Evolutionary conservation across 2,888 invertebrate genomes (phyloP).

Genomic region (Hirudinaria manillensis): DNA sequence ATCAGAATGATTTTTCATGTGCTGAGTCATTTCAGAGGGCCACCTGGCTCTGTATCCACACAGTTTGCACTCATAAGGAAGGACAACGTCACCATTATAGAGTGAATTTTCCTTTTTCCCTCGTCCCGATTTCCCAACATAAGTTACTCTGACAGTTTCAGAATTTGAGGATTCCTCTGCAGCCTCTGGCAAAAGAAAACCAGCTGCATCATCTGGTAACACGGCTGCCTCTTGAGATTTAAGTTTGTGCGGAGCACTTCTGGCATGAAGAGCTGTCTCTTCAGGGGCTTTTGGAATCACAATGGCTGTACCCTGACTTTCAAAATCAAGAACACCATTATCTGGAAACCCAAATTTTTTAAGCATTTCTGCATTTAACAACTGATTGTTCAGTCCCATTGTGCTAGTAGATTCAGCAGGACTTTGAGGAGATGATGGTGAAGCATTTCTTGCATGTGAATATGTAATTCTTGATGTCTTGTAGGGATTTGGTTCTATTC

Average conservation of each 20-base stretch:
- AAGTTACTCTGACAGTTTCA: not conserved
- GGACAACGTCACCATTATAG: conserved; percentile 40
- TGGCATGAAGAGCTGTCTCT: conserved; percentile 25
- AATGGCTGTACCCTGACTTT: conserved; percentile 35
- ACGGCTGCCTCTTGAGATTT: not conserved
- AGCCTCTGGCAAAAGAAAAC: not conserved
- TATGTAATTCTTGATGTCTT: conserved; percentile 34
- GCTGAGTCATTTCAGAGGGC: conserved; percentile 54
- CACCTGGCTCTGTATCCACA: conserved; percentile 54
- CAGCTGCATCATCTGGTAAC: not conserved
- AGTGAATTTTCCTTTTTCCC: conserved; percentile 14
- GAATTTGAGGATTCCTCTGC: not conserved
- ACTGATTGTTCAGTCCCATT: not conserved
- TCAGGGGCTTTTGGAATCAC: conserved; percentile 40
- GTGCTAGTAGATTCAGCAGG: not conserved
- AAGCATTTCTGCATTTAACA: not conserved
- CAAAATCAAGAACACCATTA: conserved; percentile 28
- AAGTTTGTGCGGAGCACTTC: not conserved
- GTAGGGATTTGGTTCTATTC: conserved; percentile 49
- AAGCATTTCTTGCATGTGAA: not conserved
- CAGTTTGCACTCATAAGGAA: conserved; percentile 51
- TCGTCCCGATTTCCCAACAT: not conserved
- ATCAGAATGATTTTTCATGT: conserved; percentile 54
- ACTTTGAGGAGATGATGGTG: not conserved
- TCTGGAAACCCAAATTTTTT: conserved; percentile 1